Evolutionary conservation across 1,140 invertebrate genomes (phyloP).

Genomic region (Trichoplusia ni): DNA sequence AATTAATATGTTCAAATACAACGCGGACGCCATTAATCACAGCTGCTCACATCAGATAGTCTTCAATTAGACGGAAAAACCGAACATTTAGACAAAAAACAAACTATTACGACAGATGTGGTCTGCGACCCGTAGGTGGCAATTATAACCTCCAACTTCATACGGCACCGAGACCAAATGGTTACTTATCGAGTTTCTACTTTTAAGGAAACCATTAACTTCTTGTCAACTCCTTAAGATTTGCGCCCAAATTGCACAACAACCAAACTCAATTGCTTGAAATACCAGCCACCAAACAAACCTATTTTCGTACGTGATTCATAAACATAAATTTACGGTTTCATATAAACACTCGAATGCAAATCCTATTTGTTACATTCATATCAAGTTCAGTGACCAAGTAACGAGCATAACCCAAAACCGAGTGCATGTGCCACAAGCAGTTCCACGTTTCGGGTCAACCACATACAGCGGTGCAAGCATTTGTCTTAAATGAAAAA

Average conservation of each 20-base stretch:
- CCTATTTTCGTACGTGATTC: slow-evolving; percentile 41
- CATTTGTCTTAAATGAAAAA: slow-evolving; percentile 23
- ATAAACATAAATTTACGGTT: slow-evolving; percentile 38
- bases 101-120: slow-evolving; percentile 30
- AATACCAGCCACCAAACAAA: slow-evolving; percentile 17
- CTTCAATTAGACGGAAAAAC: slow-evolving; percentile 22
- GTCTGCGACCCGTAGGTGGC: slow-evolving; percentile 27
- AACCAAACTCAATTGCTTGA: slow-evolving; percentile 4
- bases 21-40: slow-evolving; percentile 10
- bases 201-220: slow-evolving; percentile 29
- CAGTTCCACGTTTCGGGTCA: slow-evolving; percentile 8
- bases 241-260: slow-evolving; percentile 13
- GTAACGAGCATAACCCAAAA: slow-evolving; percentile 30
- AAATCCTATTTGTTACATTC: slow-evolving; percentile 37
- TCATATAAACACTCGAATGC: slow-evolving; percentile 44
- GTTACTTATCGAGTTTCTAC: slow-evolving; percentile 8
- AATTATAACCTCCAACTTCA: slow-evolving; percentile 37
- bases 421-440: neutral
- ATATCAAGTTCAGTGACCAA: slow-evolving; percentile 47
- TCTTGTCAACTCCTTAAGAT: slow-evolving; percentile 19
- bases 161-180: slow-evolving; percentile 8
- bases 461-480: no score
- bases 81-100: slow-evolving; percentile 5
- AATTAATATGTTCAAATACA: slow-evolving; percentile 9
- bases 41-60: slow-evolving; percentile 3